Base-by-base conservation (phyloP, 2,888 invertebrate genomes). In the Eugnorisma glareosa region DNA sequence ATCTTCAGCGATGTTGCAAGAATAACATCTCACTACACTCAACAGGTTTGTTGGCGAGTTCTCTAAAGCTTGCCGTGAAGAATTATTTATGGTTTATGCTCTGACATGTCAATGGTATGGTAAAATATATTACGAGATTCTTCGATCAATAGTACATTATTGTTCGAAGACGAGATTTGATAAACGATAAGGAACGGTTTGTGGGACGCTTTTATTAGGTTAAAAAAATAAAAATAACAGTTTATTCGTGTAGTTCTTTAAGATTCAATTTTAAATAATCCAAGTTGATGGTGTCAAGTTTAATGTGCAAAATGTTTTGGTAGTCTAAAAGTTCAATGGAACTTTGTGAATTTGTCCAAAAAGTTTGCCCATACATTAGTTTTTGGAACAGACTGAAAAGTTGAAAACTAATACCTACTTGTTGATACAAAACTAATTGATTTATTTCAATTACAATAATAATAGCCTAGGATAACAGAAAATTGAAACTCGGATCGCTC, bases 31-130 rank as follows among this genome's bases (percentile, higher is more conserved):
- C 76, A 88, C 83, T 86, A 77, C 81, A 89, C 84, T 91, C 92
- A 91, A 92, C 92, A 91, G 89, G 92, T 91, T 89, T 45, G 66
- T 82, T 86, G 86, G 86, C 69, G 79, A 85, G 70, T 72, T 79
- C 40, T 70, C 31, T 67, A 67, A 64, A 66, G 78, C 74, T 87
- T 79, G 67, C 67, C 70, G 79, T 79, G 67, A 63, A 75, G 51
- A 40, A 80, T 83, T 76, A 82, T 74, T 87, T 82, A 84, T 83
- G 77, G 67, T 67, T 67, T n/a, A 61, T 68, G 48, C 57, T 66
- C 13, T 74, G 57, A 78, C 68, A 72, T 74, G 59, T 83, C 83
- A 71, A 77, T 85, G 48, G 40, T 59, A 68, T 43, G 37, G 67
- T 43, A 54, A 73, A 74, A 63, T 74, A 57, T 82, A 86, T 75